These are phyloP conservation scores for Achroia grisella DNA, from an alignment of 1,140 invertebrate species.

Conservation along the genomic window DNA sequence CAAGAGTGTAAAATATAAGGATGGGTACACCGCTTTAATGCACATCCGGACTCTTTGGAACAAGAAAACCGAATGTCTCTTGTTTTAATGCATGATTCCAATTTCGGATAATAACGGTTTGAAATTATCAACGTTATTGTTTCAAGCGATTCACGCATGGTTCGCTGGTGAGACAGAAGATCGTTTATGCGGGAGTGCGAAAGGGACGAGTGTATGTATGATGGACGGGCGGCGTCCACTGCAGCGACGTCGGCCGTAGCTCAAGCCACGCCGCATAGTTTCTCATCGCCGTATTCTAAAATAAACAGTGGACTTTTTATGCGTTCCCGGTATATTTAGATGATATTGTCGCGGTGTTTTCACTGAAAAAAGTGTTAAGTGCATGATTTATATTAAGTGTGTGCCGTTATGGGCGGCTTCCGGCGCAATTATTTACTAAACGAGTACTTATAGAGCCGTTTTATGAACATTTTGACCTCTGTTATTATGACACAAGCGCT, in stretches of 20 bases:
- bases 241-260: conserved; percentile 47
- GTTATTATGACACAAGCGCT: conserved; percentile 24
- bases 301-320: conserved; percentile 64
- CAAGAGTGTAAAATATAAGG: conserved; percentile 26
- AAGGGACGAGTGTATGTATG: conserved; percentile 37
- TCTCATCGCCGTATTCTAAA: conserved; percentile 57
- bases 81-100: conserved; percentile 36
- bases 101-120: conserved; percentile 43
- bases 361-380: conserved; percentile 64
- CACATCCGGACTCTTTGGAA: no score
- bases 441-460: conserved; percentile 10
- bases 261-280: conserved; percentile 53
- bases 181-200: conserved; percentile 15
- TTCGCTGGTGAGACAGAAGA: conserved; percentile 25
- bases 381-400: conserved; percentile 69
- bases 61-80: conserved; percentile 9
- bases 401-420: conserved; percentile 50
- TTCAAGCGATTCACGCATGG: conserved; percentile 47
- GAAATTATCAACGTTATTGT: conserved; percentile 51
- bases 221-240: conserved; percentile 44
- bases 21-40: no score
- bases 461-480: conserved; percentile 23
- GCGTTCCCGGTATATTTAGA: conserved; percentile 62
- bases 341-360: conserved; percentile 53
- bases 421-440: conserved; percentile 56